phyloP scores from a whole-genome alignment of 2,797 vertebrate species.

The Salarias fasciatus region DNA sequence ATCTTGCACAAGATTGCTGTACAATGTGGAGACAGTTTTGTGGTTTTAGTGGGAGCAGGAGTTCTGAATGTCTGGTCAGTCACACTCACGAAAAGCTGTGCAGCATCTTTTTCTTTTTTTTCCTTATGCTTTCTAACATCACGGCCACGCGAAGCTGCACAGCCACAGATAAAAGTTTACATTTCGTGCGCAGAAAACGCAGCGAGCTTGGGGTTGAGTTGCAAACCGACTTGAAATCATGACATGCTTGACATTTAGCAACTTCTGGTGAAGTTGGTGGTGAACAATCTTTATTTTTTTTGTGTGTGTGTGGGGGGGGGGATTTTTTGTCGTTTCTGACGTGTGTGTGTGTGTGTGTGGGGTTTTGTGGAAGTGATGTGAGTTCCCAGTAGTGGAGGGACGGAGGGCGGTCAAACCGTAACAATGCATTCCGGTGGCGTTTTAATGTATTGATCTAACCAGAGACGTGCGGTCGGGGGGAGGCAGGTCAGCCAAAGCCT shows the following conservation, averaged over 20 bases:
- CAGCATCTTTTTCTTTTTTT: background rate
- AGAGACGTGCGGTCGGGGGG: background rate
- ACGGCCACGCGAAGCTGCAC: too few species aligned
- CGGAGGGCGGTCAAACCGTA: too few species aligned
- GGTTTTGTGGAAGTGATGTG: conserved; percentile 33
- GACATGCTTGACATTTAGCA: conserved; percentile 24
- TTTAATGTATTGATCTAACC: background rate
- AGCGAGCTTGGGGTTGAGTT: conserved; percentile 51
- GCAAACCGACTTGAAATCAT: conserved; percentile 27
- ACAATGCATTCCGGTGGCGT: too few species aligned
- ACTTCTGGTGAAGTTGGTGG: conserved; percentile 9
- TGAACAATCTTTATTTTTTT: conserved; percentile 41
- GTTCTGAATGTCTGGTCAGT: conserved; percentile 37
- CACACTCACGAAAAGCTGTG: background rate
- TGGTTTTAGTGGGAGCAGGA: background rate
- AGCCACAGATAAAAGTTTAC: too few species aligned
- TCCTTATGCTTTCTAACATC: background rate
- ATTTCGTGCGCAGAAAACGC: conserved; percentile 16
- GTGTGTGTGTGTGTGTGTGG: conserved; percentile 2
- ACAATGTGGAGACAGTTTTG: conserved; percentile 14
- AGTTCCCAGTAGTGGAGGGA: conserved; percentile 29
- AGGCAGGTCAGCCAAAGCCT: too few species aligned
- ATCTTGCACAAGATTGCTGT: conserved; percentile 64
- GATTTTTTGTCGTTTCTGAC: background rate
- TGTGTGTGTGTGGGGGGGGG: conserved; percentile 1